A percentile compares a stretch with the other conserved stretches of the same genome.
Evolutionary conservation across 2,113 vertebrate genomes (phyloP).

Genomic region (Laterallus jamaicensis): DNA sequence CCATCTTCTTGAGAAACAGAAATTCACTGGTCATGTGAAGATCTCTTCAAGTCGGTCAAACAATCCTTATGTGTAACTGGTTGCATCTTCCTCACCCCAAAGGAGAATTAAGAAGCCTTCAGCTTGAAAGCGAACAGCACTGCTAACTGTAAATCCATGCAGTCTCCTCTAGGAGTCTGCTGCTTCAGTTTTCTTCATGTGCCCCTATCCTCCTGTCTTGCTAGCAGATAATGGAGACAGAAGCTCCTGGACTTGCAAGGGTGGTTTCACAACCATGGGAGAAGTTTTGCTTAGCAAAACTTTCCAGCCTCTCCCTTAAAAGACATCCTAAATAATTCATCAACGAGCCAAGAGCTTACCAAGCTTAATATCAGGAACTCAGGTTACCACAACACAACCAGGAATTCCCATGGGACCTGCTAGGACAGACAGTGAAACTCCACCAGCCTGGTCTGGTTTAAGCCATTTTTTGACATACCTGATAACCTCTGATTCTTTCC

Average conservation of each 20-base stretch:
- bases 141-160: not conserved
- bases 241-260: not conserved
- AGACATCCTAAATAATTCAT: not conserved
- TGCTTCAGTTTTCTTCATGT: not conserved
- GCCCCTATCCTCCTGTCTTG: not conserved
- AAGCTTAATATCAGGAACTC: not conserved
- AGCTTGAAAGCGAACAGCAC: not conserved
- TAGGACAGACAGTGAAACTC: not conserved
- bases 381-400: not conserved
- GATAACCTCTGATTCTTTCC: constrained; percentile 98
- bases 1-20: not conserved
- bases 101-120: not conserved
- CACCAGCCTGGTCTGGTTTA: not conserved
- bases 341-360: not conserved
- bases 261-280: not conserved
- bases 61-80: not conserved
- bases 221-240: not conserved
- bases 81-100: not conserved
- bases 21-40: not conserved
- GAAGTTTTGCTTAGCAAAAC: not conserved
- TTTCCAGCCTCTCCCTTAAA: not conserved
- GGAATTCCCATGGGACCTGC: not conserved
- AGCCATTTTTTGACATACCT: constrained; percentile 76
- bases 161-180: not conserved
- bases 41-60: not conserved